phyloP scores from a whole-genome alignment of 2,113 vertebrate species.

The Ammodytes dubius region DNA sequence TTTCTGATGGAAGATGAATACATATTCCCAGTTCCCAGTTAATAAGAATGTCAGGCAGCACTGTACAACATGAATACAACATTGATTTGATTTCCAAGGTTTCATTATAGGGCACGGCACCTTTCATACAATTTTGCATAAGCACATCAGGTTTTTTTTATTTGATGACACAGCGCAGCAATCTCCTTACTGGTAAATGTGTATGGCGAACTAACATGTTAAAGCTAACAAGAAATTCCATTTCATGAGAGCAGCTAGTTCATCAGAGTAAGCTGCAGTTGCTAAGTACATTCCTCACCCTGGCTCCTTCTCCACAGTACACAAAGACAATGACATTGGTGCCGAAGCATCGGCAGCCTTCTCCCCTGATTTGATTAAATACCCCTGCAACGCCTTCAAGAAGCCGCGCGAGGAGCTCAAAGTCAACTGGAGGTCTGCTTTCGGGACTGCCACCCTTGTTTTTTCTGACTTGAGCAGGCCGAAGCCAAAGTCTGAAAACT shows the following conservation, averaged over 20 bases:
- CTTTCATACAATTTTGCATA: slow-evolving; percentile 26
- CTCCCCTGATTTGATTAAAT: slow-evolving; percentile 87
- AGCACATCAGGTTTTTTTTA: slow-evolving; percentile 39
- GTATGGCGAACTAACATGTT: slow-evolving; percentile 52
- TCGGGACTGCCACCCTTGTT: slow-evolving; percentile 91
- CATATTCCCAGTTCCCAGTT: slow-evolving; percentile 23
- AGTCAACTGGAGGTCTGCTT: slow-evolving; percentile 91
- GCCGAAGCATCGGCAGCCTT: slow-evolving; percentile 67
- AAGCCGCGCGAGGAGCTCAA: slow-evolving; percentile 89
- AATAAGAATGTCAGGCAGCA: slow-evolving; percentile 23
- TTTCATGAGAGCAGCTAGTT: slow-evolving; percentile 47
- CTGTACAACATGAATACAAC: slow-evolving; percentile 20
- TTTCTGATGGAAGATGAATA: slow-evolving; percentile 1
- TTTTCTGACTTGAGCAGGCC: slow-evolving; percentile 86
- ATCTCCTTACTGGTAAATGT: slow-evolving; percentile 49
- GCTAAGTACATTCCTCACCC: slow-evolving; percentile 56
- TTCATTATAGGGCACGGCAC: slow-evolving; percentile 3
- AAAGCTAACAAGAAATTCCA: slow-evolving; percentile 55
- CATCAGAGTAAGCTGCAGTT: slow-evolving; percentile 54
- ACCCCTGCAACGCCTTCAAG: slow-evolving; percentile 89
- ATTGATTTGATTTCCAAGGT: slow-evolving; percentile 3
- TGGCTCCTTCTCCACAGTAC: slow-evolving; percentile 77
- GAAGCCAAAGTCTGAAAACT: slow-evolving; percentile 69
- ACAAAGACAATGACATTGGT: slow-evolving; percentile 51
- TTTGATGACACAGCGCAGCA: slow-evolving; percentile 19